These are phyloP conservation scores for Drymonia ruficornis DNA, from an alignment of 2,888 invertebrate species.

Conservation along the genomic window DNA sequence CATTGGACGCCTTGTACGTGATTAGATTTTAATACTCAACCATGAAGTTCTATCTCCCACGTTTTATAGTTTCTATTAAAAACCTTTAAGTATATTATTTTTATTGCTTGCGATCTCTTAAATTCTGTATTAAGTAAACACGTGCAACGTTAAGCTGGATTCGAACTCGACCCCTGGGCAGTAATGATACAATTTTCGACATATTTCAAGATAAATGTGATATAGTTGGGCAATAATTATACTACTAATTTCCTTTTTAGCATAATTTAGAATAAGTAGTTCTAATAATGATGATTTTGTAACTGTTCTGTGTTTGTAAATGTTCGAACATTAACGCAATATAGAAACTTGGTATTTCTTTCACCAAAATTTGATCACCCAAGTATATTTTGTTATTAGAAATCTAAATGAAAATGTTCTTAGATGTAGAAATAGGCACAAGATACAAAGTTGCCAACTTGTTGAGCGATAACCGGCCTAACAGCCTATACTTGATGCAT, in stretches of 20 bases:
- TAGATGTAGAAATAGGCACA: background rate
- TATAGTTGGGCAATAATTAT: conserved; percentile 10
- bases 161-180: conserved; percentile 24
- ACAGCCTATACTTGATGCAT: background rate
- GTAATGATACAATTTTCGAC: conserved; percentile 19
- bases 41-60: conserved; percentile 26
- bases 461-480: background rate
- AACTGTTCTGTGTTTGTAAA: no score
- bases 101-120: conserved; percentile 19
- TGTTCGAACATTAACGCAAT: conserved; percentile 16
- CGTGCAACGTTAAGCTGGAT: conserved; percentile 13
- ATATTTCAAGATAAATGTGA: conserved; percentile 24
- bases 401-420: background rate
- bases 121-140: conserved; percentile 28
- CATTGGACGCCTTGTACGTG: conserved; percentile 43
- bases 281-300: conserved; percentile 10
- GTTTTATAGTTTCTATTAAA: conserved; percentile 26
- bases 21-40: conserved; percentile 44
- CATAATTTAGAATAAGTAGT: conserved; percentile 20
- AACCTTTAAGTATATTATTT: conserved; percentile 26
- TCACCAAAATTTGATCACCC: no score
- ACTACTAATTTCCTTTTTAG: conserved; percentile 15
- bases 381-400: background rate
- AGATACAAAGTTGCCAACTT: background rate
- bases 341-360: no score